A percentile compares a stretch with the other conserved stretches of the same genome.
phyloP scores from a whole-genome alignment of 2,888 invertebrate genomes.

The Thymelicus sylvestris region DNA sequence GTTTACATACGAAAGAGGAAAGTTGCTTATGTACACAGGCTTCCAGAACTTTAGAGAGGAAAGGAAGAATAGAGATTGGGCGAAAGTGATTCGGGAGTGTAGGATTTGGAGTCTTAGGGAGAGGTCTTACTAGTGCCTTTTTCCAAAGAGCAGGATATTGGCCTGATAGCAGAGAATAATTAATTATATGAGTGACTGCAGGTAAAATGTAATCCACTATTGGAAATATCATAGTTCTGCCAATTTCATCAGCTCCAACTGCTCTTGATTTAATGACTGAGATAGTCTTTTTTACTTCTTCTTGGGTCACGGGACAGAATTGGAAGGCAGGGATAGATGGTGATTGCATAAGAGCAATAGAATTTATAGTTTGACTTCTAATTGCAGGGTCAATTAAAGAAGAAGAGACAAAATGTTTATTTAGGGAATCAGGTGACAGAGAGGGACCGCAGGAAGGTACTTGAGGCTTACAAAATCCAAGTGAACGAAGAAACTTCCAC shows the following conservation, averaged over 20 bases:
- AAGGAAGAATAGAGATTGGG: no score
- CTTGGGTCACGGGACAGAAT: background rate
- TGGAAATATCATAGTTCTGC: background rate
- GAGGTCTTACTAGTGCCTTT: background rate
- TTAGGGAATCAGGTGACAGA: background rate
- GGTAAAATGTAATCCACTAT: background rate
- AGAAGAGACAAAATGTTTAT: background rate
- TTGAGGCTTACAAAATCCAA: background rate
- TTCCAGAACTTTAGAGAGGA: no score
- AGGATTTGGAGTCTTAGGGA: slow-evolving; percentile 4
- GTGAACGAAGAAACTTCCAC: background rate
- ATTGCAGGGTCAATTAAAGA: background rate
- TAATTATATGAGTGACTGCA: background rate
- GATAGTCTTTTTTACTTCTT: background rate
- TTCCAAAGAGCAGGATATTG: background rate
- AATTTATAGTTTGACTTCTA: background rate
- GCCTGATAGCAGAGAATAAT: background rate
- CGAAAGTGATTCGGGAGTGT: background rate
- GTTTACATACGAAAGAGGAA: no score
- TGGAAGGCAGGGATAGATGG: background rate
- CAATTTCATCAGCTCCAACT: background rate
- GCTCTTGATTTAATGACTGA: background rate
- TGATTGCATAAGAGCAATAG: background rate
- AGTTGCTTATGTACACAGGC: no score
- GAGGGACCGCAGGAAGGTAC: background rate